Conservation (phyloP, 2,888 invertebrate species). For the Aphrophora alni region DNA sequence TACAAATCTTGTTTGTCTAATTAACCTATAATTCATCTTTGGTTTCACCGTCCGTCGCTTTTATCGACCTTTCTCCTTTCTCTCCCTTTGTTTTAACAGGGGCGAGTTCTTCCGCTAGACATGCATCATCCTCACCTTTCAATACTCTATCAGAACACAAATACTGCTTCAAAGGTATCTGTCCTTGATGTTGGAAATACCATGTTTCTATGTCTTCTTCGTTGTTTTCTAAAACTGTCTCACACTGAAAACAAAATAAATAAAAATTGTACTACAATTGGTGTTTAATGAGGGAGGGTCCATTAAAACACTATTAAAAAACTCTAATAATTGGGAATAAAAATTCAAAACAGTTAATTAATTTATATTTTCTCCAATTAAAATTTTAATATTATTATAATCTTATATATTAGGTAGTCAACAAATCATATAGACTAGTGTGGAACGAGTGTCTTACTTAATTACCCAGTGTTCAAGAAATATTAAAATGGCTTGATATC, state of each 20-base stretch:
- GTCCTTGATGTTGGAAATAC: slow-evolving; percentile 85
- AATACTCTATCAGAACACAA: slow-evolving; percentile 81
- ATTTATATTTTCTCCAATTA: no score
- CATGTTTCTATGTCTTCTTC: slow-evolving; percentile 89
- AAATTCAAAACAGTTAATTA: no score
- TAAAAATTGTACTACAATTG: neutral
- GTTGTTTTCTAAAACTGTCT: slow-evolving; percentile 82
- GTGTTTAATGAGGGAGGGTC: no score
- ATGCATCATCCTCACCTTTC: slow-evolving; percentile 69
- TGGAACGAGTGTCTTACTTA: no score
- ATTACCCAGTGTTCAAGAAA: no score
- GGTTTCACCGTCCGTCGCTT: neutral
- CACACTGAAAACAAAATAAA: slow-evolving; percentile 66
- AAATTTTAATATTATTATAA: no score
- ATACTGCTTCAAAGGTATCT: slow-evolving; percentile 71
- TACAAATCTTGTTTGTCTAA: no score
- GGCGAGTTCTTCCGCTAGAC: slow-evolving; percentile 65
- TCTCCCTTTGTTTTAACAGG: slow-evolving; percentile 24
- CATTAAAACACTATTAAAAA: no score
- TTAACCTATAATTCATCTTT: neutral
- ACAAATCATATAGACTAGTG: no score
- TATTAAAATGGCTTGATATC: no score
- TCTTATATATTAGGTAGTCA: no score
- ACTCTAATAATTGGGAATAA: no score
- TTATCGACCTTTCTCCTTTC: neutral